phyloP scores from a whole-genome alignment of 2,797 vertebrate species.

The Poecilia velifera region DNA sequence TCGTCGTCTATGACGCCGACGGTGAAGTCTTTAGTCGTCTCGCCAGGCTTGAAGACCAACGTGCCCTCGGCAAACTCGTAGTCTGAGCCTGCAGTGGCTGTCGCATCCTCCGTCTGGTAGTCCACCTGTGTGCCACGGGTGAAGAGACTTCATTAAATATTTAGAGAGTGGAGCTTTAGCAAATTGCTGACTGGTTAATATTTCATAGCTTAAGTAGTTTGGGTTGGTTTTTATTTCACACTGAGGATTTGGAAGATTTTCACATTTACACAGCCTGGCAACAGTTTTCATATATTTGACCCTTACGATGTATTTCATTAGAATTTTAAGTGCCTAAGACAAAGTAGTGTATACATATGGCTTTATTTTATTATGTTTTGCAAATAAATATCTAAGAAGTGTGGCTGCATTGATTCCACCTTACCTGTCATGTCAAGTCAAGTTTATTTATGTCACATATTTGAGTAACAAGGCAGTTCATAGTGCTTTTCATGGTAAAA shows the following conservation, averaged over 20 bases:
- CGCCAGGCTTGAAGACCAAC: constrained; percentile 86
- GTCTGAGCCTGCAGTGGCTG: constrained; percentile 88
- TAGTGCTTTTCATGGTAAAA: background rate
- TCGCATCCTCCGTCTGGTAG: constrained; percentile 87
- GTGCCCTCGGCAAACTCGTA: constrained; percentile 90
- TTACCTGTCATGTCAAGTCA: background rate
- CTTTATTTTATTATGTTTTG: background rate
- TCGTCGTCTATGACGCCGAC: constrained; percentile 89
- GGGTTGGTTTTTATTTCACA: constrained; percentile 30
- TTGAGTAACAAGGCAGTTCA: background rate
- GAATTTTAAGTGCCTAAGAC: background rate
- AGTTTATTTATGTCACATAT: background rate
- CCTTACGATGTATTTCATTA: background rate
- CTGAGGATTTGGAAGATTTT: constrained; percentile 6
- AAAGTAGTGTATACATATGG: background rate
- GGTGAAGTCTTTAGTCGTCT: constrained; percentile 85
- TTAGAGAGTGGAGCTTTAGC: constrained; percentile 36
- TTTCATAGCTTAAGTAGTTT: constrained; percentile 23
- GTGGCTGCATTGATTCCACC: background rate
- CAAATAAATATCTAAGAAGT: background rate
- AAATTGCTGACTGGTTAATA: constrained; percentile 56
- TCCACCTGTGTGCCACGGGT: constrained; percentile 78
- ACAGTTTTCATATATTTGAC: background rate
- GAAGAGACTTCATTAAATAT: constrained; percentile 48
- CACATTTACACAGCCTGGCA: constrained; percentile 22